Conservation (phyloP, 2,113 vertebrate species). For the Rhinoderma darwinii region DNA sequence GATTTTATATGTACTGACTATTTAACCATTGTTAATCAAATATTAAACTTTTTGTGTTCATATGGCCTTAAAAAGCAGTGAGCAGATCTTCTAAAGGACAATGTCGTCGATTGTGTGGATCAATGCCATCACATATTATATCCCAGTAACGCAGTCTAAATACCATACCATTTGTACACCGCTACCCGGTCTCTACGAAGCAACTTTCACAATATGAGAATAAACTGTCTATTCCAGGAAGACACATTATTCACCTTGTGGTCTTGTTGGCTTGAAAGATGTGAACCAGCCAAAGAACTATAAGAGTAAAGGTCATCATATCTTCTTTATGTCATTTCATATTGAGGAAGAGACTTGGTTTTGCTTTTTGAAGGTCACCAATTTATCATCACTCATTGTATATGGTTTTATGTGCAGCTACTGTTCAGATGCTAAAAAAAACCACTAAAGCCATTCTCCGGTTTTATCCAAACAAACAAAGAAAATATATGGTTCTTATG, state of each 20-base stretch:
- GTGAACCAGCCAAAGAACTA: conserved; percentile 28
- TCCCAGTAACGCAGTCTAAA: not conserved
- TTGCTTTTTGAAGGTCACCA: conserved; percentile 54
- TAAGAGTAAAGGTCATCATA: conserved; percentile 49
- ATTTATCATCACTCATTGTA: conserved; percentile 34
- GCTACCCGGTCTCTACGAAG: not conserved
- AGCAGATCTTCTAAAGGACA: not conserved
- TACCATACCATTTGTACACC: not conserved
- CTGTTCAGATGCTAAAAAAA: conserved; percentile 20
- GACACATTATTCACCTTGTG: conserved; percentile 3
- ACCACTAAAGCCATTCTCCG: not conserved
- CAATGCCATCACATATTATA: not conserved
- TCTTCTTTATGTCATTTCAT: conserved; percentile 39
- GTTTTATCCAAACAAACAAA: not conserved
- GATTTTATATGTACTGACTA: not conserved
- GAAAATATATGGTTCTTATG: not conserved
- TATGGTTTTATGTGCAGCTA: conserved; percentile 33
- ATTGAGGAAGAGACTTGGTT: conserved; percentile 36
- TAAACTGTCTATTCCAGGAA: not conserved
- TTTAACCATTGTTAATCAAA: not conserved
- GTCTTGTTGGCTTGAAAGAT: conserved; percentile 25
- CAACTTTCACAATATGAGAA: conserved; percentile 8
- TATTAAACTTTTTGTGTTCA: not conserved
- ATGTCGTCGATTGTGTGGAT: not conserved
- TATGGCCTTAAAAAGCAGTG: not conserved